Evolutionary conservation across 2,113 vertebrate species (phyloP).

Genomic region (Anoura caudifer): DNA sequence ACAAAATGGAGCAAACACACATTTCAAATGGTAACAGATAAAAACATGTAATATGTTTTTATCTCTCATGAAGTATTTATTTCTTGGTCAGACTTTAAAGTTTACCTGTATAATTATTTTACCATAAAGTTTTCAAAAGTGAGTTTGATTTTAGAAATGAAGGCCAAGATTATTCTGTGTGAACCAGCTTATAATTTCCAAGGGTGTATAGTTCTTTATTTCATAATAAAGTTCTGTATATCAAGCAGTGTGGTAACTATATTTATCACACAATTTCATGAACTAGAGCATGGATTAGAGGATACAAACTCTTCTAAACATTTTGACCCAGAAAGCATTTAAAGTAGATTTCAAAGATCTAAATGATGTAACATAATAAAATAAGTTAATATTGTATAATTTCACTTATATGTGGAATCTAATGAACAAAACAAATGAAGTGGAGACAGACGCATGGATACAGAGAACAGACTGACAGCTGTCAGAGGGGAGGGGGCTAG

Average conservation of each 20-base stretch:
- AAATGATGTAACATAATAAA: background rate
- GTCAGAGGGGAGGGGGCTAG: too few relatives aligned
- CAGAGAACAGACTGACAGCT: too few relatives aligned
- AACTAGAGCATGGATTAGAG: background rate
- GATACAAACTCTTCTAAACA: background rate
- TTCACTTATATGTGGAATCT: too few relatives aligned
- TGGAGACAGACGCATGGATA: too few relatives aligned
- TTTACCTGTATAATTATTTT: background rate
- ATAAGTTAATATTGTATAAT: background rate
- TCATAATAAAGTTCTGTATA: conserved; percentile 20
- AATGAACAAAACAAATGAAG: too few relatives aligned
- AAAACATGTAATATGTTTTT: background rate
- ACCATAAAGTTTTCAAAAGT: background rate
- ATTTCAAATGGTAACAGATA: background rate
- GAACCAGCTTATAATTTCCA: background rate
- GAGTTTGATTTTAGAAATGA: conserved; percentile 21
- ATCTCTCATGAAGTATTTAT: background rate
- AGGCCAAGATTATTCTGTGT: background rate
- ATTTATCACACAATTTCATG: background rate
- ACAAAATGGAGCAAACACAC: background rate
- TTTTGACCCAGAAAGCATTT: conserved; percentile 23
- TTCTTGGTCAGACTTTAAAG: background rate
- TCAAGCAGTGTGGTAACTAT: background rate
- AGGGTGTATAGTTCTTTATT: background rate
- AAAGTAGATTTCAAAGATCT: background rate